phyloP scores from a whole-genome alignment of 2,888 invertebrate species.

The Allolobophora icterica region DNA sequence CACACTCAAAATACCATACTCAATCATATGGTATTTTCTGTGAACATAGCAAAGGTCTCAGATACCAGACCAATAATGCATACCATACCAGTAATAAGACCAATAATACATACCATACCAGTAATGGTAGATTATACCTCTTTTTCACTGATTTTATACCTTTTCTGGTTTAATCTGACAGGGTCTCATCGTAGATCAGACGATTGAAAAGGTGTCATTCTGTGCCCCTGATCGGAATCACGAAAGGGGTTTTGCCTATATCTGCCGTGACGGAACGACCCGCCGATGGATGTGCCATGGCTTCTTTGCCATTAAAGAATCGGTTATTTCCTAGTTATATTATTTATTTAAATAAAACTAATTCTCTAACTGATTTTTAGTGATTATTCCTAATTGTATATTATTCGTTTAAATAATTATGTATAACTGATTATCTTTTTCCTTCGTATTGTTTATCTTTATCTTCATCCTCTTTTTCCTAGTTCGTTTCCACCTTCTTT shows the following conservation, averaged over 20 bases:
- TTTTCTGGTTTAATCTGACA: slow-evolving; percentile 50
- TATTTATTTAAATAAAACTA: background rate
- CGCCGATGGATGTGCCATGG: slow-evolving; percentile 99
- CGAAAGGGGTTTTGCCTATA: slow-evolving; percentile 97
- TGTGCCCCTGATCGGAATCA: slow-evolving; percentile 98
- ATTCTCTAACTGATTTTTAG: slow-evolving; percentile 13
- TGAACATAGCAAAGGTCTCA: too few species aligned
- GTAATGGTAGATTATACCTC: too few species aligned
- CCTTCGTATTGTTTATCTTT: too few species aligned
- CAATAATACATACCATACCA: too few species aligned
- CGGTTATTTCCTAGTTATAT: slow-evolving; percentile 68
- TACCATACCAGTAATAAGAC: too few species aligned
- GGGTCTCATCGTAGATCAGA: slow-evolving; percentile 97
- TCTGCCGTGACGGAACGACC: slow-evolving; percentile 97
- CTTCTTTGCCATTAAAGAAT: slow-evolving; percentile 91
- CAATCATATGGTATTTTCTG: too few species aligned
- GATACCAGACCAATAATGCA: too few species aligned
- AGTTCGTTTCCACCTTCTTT: background rate
- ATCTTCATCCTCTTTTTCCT: too few species aligned
- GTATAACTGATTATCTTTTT: background rate
- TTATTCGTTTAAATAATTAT: too few species aligned
- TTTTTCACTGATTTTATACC: too few species aligned
- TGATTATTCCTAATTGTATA: background rate
- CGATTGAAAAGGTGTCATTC: slow-evolving; percentile 99
- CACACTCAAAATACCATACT: too few species aligned